These are phyloP conservation scores for Heliconius hermathena DNA, from an alignment of 1,140 invertebrate genomes.

Conservation along the genomic window DNA sequence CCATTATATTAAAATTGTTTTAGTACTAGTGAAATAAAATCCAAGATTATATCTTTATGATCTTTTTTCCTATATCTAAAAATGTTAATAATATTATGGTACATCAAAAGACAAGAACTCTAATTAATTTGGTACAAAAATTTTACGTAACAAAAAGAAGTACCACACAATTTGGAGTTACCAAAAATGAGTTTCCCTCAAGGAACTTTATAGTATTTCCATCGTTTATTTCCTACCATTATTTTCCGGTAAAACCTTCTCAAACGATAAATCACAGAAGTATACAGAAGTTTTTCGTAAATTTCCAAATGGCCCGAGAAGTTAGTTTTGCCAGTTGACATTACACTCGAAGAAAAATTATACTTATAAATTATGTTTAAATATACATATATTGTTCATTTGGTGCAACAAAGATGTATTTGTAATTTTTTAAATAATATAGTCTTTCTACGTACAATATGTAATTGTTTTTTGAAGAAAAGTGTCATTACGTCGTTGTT, in stretches of 20 bases:
- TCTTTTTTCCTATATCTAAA: too few relatives aligned
- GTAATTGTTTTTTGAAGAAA: too few relatives aligned
- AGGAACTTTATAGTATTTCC: background rate
- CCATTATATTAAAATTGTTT: too few relatives aligned
- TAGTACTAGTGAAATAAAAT: too few relatives aligned
- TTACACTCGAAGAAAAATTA: background rate
- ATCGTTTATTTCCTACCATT: constrained; percentile 7
- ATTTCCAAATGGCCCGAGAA: constrained; percentile 14
- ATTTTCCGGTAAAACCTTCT: constrained; percentile 9
- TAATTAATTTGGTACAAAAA: background rate
- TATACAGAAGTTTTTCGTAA: constrained; percentile 5
- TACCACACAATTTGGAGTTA: background rate
- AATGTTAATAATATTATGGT: too few relatives aligned
- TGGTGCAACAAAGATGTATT: background rate
- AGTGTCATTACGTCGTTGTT: too few relatives aligned
- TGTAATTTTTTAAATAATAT: too few relatives aligned
- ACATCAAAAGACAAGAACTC: background rate
- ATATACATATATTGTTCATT: background rate
- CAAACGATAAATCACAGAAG: constrained; percentile 19
- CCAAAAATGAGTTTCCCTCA: background rate
- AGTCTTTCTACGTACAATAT: too few relatives aligned
- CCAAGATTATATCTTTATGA: too few relatives aligned
- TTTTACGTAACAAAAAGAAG: background rate
- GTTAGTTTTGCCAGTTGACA: background rate
- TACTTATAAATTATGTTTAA: background rate